Evolutionary conservation across 2,888 invertebrate species (phyloP), one percentile per base, ranked within the genome.

Genomic region (Cartodere bifasciata): DNA sequence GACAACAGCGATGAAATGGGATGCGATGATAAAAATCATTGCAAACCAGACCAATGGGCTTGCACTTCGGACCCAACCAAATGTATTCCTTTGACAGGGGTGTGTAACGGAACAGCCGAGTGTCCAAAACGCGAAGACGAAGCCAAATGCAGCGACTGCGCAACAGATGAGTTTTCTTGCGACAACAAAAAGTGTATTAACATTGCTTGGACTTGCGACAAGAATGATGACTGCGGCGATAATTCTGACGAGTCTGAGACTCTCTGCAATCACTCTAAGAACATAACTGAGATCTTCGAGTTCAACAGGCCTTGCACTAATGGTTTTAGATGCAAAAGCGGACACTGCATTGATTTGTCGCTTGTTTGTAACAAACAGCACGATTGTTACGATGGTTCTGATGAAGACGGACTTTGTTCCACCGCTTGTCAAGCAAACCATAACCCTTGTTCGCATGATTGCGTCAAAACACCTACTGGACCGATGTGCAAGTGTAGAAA

Each of bases 61-160:
- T 73, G 72, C 43, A 54, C 60, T 20, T 49, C 55, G 17, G 64
- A 71, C 47, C 50, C 46, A 4, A 62, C 59, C 31, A 58, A 68
- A 32, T 73, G 73, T 44, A 42, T 72, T 23, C 68, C 68, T 2
- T 46, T 46, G 15, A 53, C 60, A 0, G 66, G 66, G 17, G 62
- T 62, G 60, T 73, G 60, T 56, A 67, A 50, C 58, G 68, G 70
- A 9, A 68, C 64, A 4, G 48, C 65, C 0, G 82, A 85, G 35
- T 85, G 85, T 46, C 76, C 78, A 0, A 65, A 70, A 1, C 71
- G 70, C 2, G 81, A 82, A 35, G 85, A 86, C 42, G 85, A 85
- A 49, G 32, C 36, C 11, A 47, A 44, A 11, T 62, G 62, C 34
- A 42, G 50, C 4, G 45, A 48, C 13, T 76, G 76, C 43, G 46